Base-by-base conservation (phyloP, 2,113 vertebrate genomes). In the Sphyrna mokarran region DNA sequence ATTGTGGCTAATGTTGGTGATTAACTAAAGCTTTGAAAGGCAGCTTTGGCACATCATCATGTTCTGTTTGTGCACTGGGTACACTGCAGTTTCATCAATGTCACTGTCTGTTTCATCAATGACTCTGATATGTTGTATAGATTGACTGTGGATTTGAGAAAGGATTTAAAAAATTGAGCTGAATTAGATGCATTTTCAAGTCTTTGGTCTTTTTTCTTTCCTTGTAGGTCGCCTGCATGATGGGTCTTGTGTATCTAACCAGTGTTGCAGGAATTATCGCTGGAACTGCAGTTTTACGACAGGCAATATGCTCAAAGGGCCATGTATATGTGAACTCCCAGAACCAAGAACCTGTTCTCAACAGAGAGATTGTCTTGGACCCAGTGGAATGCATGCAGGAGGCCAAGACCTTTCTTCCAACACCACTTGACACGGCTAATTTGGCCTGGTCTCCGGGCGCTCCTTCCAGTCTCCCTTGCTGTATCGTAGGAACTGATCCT, bases 181-280 rank as follows among this genome's bases (percentile, higher is more conserved):
- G 26, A 0, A 11, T 33, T 90, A 14, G 54, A 93, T 5, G 58
- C 14, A 37, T 14, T 69, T 2, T 69, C 40, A 94, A 22, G 23
- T 95, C n/a, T 69, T 80, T 40, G 26, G 10, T 40, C 20, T 94
- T 14, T 11, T 61, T 78, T 61, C 95, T 95, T 68, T 96, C 76
- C 48, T 69, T n/a, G 9, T 96, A 99, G 99, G 97, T 99, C 48
- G 98, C 98, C 94, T 99, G 99, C 96, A 97, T 99, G 96, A 97
- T 99, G 91, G 97, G 98, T 0, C 96, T 99, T 96, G 97, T 99
- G 26, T 99, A 99, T 95, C 97, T 99, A 96, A 99, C 99, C 0
- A 98, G 98, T 10, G 97, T 99, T 0, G 98, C 98, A 0, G 97
- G 98, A 7, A 96, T 98, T 48, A 98, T 99, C 3, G 97, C 98